These are phyloP conservation scores for Papilio machaon DNA, from an alignment of 1,140 invertebrate genomes.

Conservation along the genomic window DNA sequence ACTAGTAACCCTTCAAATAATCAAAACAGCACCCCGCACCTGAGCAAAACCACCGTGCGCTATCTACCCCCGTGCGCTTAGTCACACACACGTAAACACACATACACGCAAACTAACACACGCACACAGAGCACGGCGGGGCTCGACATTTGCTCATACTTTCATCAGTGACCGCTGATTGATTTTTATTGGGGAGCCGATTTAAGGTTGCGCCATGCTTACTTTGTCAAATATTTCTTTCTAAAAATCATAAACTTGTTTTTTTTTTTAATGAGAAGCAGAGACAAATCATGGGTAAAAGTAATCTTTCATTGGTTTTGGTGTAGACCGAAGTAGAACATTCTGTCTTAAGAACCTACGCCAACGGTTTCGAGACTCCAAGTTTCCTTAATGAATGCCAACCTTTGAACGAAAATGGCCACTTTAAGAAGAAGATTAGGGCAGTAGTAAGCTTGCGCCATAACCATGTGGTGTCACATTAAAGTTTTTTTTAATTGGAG, in stretches of 20 bases:
- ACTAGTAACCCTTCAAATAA: background rate
- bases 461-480: no score
- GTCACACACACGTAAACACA: constrained; percentile 12
- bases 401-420: no score
- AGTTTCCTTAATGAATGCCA: no score
- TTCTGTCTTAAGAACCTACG: no score
- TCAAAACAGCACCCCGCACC: constrained; percentile 29
- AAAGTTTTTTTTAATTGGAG: no score
- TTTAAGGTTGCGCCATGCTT: constrained; percentile 52
- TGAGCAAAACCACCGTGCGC: constrained; percentile 47
- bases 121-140: constrained; percentile 33
- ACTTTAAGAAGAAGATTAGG: no score
- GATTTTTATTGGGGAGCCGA: constrained; percentile 68
- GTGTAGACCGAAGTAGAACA: no score
- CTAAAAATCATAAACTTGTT: no score
- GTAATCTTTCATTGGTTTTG: background rate
- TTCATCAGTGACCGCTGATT: constrained; percentile 63
- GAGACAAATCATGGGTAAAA: no score
- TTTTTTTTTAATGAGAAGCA: no score
- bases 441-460: no score
- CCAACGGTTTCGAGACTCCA: no score
- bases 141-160: constrained; percentile 47
- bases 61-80: constrained; percentile 43
- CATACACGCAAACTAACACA: constrained; percentile 6
- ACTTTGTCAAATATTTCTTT: background rate